These are phyloP conservation scores for Drosophila bifasciata DNA, from an alignment of 1,140 invertebrate species.

Conservation along the genomic window DNA sequence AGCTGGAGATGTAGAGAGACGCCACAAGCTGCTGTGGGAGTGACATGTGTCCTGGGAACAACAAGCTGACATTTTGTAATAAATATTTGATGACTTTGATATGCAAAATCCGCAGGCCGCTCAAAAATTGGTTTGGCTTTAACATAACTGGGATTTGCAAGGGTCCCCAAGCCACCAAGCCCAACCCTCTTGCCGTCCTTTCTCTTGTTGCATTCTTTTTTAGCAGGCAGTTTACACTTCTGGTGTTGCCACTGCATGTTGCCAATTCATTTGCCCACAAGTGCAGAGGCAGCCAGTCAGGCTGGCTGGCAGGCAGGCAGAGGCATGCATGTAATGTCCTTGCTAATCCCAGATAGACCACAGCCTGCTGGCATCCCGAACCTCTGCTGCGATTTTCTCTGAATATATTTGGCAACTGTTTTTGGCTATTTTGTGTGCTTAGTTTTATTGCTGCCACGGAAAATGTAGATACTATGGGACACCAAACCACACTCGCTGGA, in stretches of 20 bases:
- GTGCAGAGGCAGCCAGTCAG: slow-evolving; percentile 2
- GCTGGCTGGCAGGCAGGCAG: too few relatives aligned
- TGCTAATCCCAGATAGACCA: slow-evolving; percentile 34
- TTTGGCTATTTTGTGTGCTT: slow-evolving; percentile 44
- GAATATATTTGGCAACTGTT: slow-evolving; percentile 16
- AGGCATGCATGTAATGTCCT: slow-evolving; percentile 27
- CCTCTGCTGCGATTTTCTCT: slow-evolving; percentile 30
- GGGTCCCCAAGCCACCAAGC: slow-evolving; percentile 14
- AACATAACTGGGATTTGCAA: slow-evolving; percentile 38
- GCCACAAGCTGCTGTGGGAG: slow-evolving; percentile 27
- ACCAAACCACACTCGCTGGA: slow-evolving; percentile 10
- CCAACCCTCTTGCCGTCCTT: slow-evolving; percentile 14
- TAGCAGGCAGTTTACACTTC: slow-evolving; percentile 21
- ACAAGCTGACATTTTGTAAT: slow-evolving; percentile 67
- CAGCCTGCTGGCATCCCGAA: slow-evolving; percentile 18
- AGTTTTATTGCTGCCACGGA: slow-evolving; percentile 47
- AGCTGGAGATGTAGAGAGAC: background rate
- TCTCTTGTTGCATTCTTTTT: slow-evolving; percentile 16
- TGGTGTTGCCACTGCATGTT: background rate
- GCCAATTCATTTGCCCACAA: slow-evolving; percentile 40
- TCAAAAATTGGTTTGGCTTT: slow-evolving; percentile 59
- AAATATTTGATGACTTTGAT: slow-evolving; percentile 69
- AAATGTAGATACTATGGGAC: background rate
- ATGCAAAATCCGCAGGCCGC: slow-evolving; percentile 61
- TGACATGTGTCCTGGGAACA: slow-evolving; percentile 56